These are phyloP conservation scores for Augochlorella aurata DNA, from an alignment of 2,888 invertebrate genomes.

Conservation along the genomic window DNA sequence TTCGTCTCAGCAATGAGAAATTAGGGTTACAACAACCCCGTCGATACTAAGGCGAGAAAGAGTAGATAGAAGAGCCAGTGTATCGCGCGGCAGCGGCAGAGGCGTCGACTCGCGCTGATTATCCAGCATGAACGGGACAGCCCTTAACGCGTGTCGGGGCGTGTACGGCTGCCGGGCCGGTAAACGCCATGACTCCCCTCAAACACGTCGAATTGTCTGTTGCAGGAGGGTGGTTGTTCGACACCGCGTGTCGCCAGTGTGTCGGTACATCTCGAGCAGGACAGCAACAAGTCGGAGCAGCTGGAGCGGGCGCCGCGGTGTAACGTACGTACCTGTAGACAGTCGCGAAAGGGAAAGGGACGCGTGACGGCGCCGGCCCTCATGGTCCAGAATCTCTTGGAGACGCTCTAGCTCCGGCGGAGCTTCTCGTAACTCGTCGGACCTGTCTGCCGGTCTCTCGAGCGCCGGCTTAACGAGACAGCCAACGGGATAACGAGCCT, in stretches of 20 bases:
- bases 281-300: constrained; percentile 80
- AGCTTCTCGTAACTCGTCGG: constrained; percentile 28
- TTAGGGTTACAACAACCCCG: no score
- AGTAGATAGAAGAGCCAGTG: no score
- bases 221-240: constrained; percentile 76
- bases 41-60: no score
- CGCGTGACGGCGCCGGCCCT: constrained; percentile 77
- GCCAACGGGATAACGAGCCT: constrained; percentile 8
- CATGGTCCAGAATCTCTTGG: constrained; percentile 78
- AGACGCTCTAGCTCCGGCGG: constrained; percentile 75
- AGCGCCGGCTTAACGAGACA: constrained; percentile 1
- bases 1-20: no score
- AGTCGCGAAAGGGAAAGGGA: constrained; percentile 73
- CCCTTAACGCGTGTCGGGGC: constrained; percentile 35
- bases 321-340: constrained; percentile 75
- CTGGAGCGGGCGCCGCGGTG: constrained; percentile 76
- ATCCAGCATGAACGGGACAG: neutral
- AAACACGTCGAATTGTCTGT: constrained; percentile 64
- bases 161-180: constrained; percentile 22
- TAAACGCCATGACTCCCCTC: constrained; percentile 36
- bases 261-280: constrained; percentile 79
- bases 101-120: constrained; percentile 20
- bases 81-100: neutral
- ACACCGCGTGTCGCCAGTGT: constrained; percentile 78
- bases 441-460: neutral